These are phyloP conservation scores for Noctua comes DNA, from an alignment of 2,888 invertebrate species.

Conservation along the genomic window DNA sequence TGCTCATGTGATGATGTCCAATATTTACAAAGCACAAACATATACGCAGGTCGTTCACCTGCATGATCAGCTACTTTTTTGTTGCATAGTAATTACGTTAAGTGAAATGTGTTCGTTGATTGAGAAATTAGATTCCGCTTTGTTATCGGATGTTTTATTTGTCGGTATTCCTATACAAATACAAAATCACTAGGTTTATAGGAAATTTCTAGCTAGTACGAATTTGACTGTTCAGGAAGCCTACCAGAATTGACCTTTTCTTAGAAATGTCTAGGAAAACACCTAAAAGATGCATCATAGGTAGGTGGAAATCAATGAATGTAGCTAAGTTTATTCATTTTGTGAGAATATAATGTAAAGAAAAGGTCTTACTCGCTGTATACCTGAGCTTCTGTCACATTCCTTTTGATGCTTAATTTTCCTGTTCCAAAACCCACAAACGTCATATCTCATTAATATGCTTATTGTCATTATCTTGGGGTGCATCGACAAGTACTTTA, in stretches of 20 bases:
- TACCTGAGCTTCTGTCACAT: not conserved
- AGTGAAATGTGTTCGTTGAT: constrained; percentile 38
- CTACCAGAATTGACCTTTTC: no score
- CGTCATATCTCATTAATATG: constrained; percentile 2
- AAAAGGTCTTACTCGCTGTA: not conserved
- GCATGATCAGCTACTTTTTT: constrained; percentile 63
- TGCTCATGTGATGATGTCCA: constrained; percentile 20
- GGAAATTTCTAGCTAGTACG: no score
- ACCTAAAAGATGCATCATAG: not conserved
- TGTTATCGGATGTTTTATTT: not conserved
- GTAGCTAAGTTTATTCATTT: no score
- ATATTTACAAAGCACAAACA: constrained; percentile 43
- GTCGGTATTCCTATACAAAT: not conserved
- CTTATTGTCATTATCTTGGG: not conserved
- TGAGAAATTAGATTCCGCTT: constrained; percentile 28
- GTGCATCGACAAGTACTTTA: constrained; percentile 9
- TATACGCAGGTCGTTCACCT: constrained; percentile 71
- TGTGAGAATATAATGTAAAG: no score
- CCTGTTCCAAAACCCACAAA: constrained; percentile 11
- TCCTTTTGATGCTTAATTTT: constrained; percentile 15
- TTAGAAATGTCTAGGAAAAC: not conserved
- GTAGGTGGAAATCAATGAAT: not conserved
- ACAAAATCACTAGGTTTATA: not conserved
- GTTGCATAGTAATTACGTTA: constrained; percentile 28
- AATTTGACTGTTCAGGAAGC: no score